Conservation (phyloP, 2,888 invertebrate species). For the Actias luna region DNA sequence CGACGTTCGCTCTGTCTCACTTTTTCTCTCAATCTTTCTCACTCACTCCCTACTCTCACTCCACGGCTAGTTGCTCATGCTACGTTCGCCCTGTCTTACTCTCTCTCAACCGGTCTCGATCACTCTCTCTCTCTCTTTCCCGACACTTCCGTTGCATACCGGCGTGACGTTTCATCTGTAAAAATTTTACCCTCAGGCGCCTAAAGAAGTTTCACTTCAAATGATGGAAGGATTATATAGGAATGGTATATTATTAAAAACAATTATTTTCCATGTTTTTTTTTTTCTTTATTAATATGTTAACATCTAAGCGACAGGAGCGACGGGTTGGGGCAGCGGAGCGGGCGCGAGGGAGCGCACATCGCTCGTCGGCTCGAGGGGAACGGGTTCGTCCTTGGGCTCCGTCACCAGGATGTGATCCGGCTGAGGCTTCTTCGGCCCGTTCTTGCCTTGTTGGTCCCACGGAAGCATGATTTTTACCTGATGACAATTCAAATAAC, state of each 20-base stretch:
- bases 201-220: no score
- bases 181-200: no score
- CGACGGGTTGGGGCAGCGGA: constrained; percentile 69
- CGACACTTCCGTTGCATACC: no score
- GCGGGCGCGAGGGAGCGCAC: constrained; percentile 86
- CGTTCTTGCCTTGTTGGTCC: constrained; percentile 98
- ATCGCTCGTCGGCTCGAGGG: constrained; percentile 87
- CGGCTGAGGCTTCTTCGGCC: constrained; percentile 98
- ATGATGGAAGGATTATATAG: no score
- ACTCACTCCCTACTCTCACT: no score
- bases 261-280: constrained; percentile 29
- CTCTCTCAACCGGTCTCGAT: no score
- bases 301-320: constrained; percentile 63
- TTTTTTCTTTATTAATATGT: constrained; percentile 51
- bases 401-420: constrained; percentile 98
- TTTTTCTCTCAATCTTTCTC: no score
- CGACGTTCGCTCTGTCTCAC: no score
- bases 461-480: constrained; percentile 99
- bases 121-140: no score
- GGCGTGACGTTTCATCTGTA: no score
- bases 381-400: constrained; percentile 96
- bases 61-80: no score
- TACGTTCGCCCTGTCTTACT: no score
- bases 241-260: constrained; percentile 12
- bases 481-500: constrained; percentile 72